Evolutionary conservation across 1,140 invertebrate species (phyloP).

Genomic region (Epicauta chinensis): DNA sequence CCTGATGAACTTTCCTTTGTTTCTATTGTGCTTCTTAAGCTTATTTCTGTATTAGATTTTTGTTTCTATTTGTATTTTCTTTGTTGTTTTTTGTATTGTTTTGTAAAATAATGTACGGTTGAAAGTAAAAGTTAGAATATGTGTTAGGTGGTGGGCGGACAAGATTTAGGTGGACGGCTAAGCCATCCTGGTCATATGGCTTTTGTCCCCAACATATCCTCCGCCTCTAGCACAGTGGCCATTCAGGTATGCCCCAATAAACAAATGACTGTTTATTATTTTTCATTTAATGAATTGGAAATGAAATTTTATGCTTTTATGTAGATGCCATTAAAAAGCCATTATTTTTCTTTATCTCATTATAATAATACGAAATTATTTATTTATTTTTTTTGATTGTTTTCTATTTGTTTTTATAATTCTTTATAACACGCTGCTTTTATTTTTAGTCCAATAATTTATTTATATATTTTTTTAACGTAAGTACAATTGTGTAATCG

Average conservation of each 20-base stretch:
- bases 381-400: too few species aligned
- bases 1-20: slow-evolving; percentile 1
- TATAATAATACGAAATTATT: too few species aligned
- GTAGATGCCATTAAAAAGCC: too few species aligned
- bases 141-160: slow-evolving; percentile 42
- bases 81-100: not conserved
- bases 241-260: slow-evolving; percentile 33
- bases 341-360: too few species aligned
- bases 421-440: too few species aligned
- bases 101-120: slow-evolving; percentile 10
- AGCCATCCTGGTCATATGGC: slow-evolving; percentile 47
- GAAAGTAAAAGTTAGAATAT: slow-evolving; percentile 23
- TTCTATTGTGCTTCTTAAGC: slow-evolving; percentile 2
- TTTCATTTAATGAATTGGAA: too few species aligned
- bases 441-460: too few species aligned
- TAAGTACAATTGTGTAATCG: too few species aligned
- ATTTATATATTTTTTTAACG: too few species aligned
- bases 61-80: not conserved
- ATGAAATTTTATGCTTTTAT: too few species aligned
- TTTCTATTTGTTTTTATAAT: too few species aligned
- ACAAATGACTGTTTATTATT: not conserved
- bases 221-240: slow-evolving; percentile 36
- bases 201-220: slow-evolving; percentile 49
- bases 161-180: slow-evolving; percentile 42
- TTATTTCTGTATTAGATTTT: too few species aligned